A percentile compares a stretch with the other conserved stretches of the same genome.
Evolutionary conservation across 2,888 invertebrate species (phyloP).

Genomic region (Campaea margaritaria): DNA sequence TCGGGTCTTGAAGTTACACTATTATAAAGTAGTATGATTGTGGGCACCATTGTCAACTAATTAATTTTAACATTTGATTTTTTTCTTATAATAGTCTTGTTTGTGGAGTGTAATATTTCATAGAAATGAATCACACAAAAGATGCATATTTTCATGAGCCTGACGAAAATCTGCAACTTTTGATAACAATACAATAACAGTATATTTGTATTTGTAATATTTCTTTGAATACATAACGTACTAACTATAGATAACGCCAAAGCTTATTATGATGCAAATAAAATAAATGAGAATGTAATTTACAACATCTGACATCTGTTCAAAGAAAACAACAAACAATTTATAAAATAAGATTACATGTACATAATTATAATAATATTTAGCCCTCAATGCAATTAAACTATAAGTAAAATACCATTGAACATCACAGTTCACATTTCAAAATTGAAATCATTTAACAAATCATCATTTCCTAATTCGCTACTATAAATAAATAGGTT

Average conservation of each 20-base stretch:
- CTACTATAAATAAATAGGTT: constrained; percentile 50
- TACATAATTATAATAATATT: not conserved
- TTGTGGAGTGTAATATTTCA: not conserved
- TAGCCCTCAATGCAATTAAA: constrained; percentile 16
- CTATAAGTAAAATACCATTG: constrained; percentile 27
- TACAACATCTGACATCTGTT: not conserved
- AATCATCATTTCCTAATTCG: constrained; percentile 10
- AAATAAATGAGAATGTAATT: constrained; percentile 1
- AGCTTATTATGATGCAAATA: constrained; percentile 5
- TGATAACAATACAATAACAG: constrained; percentile 15
- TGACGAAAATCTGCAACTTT: constrained; percentile 67
- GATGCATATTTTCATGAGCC: constrained; percentile 65
- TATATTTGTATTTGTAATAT: not conserved
- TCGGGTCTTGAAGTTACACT: no score
- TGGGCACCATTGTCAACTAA: no score
- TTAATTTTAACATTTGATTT: no score
- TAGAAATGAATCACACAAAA: constrained; percentile 42
- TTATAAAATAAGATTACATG: not conserved
- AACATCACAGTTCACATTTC: constrained; percentile 26
- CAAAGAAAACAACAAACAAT: constrained; percentile 5
- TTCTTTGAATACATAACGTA: no score
- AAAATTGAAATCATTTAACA: constrained; percentile 12
- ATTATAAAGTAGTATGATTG: no score
- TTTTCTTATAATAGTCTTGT: not conserved
- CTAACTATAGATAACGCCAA: constrained; percentile 1